A percentile compares a stretch with the other conserved stretches of the same genome.
These are phyloP conservation scores for Physella acuta DNA, from an alignment of 1,140 invertebrate species.

Conservation along the genomic window DNA sequence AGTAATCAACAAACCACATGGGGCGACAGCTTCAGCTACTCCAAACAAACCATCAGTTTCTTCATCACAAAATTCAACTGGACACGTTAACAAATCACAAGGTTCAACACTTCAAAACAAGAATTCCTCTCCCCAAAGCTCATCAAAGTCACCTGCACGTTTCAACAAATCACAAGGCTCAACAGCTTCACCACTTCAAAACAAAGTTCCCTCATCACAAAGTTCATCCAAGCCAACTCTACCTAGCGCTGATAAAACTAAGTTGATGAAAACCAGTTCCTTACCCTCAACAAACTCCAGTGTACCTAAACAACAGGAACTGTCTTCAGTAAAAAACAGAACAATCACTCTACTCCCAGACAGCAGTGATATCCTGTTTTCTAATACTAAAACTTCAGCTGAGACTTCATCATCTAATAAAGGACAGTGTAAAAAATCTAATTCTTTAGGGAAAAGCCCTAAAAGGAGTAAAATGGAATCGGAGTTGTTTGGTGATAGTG, in stretches of 20 bases:
- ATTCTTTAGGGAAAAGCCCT: not conserved
- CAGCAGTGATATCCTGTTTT: constrained; percentile 3
- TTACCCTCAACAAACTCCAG: not conserved
- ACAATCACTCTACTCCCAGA: not conserved
- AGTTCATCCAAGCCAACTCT: not conserved
- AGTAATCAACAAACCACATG: not conserved
- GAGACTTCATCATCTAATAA: not conserved
- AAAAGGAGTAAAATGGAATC: constrained; percentile 25
- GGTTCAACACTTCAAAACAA: not conserved
- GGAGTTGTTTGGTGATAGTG: constrained; percentile 47
- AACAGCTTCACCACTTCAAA: not conserved
- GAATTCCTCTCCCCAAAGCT: not conserved
- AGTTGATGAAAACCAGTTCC: not conserved
- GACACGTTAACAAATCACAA: not conserved
- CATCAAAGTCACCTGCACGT: too few relatives aligned
- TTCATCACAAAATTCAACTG: not conserved
- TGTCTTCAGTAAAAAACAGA: not conserved
- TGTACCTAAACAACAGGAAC: not conserved
- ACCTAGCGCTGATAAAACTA: not conserved
- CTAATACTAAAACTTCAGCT: constrained; percentile 30
- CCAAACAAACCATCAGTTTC: not conserved
- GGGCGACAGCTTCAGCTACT: not conserved
- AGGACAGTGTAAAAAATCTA: not conserved
- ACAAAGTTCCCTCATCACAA: not conserved
- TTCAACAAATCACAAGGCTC: not conserved